A percentile compares a stretch with the other conserved stretches of the same genome.
phyloP scores from a whole-genome alignment of 2,113 vertebrate species.

The Erinaceus europaeus region DNA sequence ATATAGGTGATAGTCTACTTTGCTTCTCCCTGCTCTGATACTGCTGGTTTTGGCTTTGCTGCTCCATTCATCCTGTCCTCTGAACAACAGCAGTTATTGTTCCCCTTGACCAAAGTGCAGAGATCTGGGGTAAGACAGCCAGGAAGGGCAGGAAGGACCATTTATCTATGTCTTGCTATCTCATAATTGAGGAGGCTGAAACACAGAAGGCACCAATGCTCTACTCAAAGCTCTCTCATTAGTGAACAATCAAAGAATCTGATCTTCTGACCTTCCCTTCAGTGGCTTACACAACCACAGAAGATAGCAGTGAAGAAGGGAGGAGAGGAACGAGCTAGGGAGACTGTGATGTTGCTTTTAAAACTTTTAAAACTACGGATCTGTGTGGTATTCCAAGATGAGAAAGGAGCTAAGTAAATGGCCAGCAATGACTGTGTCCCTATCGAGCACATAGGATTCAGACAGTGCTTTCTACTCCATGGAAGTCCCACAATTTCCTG shows the following conservation, averaged over 20 bases:
- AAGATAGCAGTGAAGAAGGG: background rate
- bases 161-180: background rate
- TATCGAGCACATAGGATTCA: background rate
- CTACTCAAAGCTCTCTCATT: background rate
- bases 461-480: background rate
- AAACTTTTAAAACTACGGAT: background rate
- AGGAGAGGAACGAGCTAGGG: background rate
- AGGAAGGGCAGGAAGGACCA: background rate
- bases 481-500: background rate
- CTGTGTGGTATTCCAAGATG: background rate
- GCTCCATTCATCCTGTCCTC: background rate
- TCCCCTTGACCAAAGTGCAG: background rate
- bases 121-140: background rate
- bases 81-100: background rate
- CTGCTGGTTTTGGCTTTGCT: background rate
- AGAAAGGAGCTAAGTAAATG: background rate
- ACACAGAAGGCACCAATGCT: background rate
- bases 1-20: slow-evolving; percentile 10
- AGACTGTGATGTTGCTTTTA: background rate
- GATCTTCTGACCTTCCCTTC: background rate
- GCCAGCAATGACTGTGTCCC: background rate
- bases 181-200: background rate
- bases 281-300: background rate
- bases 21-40: background rate
- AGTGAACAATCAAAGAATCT: background rate